Base-by-base conservation (phyloP, 2,888 invertebrate species). In the Aradus depressus region DNA sequence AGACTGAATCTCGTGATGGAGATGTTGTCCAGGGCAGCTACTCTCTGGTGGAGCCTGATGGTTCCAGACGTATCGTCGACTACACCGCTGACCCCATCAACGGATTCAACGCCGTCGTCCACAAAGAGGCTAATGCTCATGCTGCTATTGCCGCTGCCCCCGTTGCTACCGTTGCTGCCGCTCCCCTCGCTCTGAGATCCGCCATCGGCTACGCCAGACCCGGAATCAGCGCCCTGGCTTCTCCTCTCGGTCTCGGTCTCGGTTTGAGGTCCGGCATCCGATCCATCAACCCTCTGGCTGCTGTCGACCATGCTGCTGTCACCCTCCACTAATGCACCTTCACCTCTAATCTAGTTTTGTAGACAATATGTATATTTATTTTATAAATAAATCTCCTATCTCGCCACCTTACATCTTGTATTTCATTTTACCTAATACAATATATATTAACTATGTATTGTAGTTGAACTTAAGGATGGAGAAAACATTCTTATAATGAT, bases 241-340 rank as follows among this genome's bases (percentile, higher is more conserved):
- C 10, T 19, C 22, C 21, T 19, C 38, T n/a, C n/a, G n/a, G n/a
- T n/a, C n/a, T n/a, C n/a, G n/a, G n/a, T n/a, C n/a, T n/a, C n/a
- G n/a, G n/a, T n/a, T n/a, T n/a, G n/a, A n/a, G n/a, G n/a, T n/a
- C 51, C 41, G 42, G 25, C 19, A 16, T 42, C 26, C 19, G 42
- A 23, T 3, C 42, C 42, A 28, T 28, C 14, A 14, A 26, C 42
- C 42, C 42, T n/a, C n/a, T n/a, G n/a, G n/a, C n/a, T 1, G 32
- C 41, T 14, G 28, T 52, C 14, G 54, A 50, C 35, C 48, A 37
- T 22, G 44, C 50, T 35, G 19, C 53, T 23, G 31, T 50, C 14
- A 48, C 48, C 38, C 37, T 41, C 41, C 41, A 41, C 25, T 41
- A 41, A 41, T n/a, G n/a, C n/a, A n/a, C n/a, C n/a, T n/a, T n/a